Conservation (phyloP, 2,797 vertebrate species). For the Salarias fasciatus region DNA sequence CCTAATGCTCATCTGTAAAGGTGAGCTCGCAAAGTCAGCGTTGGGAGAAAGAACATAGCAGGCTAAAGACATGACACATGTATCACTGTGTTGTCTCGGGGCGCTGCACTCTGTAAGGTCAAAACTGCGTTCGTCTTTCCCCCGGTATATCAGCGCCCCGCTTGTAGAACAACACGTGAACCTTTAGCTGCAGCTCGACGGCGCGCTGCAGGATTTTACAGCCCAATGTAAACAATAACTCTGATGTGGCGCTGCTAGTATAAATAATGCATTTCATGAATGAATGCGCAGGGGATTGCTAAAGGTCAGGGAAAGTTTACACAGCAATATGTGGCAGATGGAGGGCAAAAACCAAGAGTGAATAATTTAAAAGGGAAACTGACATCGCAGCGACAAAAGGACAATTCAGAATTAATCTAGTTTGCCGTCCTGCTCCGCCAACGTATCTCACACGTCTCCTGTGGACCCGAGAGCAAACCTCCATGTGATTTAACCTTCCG, state of each 20-base stretch:
- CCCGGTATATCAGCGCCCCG: conserved; percentile 22
- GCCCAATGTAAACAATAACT: conserved; percentile 72
- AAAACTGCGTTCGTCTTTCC: conserved; percentile 23
- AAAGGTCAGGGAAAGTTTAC: conserved; percentile 80
- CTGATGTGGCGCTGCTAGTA: conserved; percentile 56
- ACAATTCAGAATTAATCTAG: conserved; percentile 65
- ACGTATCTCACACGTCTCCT: conserved; percentile 29
- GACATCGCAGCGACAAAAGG: conserved; percentile 63
- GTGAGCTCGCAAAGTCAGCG: too few relatives aligned
- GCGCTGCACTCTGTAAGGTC: too few relatives aligned
- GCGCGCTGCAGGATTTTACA: conserved; percentile 53
- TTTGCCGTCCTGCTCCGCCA: conserved; percentile 54
- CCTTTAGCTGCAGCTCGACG: conserved; percentile 39
- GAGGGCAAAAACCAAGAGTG: conserved; percentile 63
- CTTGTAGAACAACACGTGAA: conserved; percentile 33
- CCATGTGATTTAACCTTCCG: conserved; percentile 55
- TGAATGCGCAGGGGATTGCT: conserved; percentile 60
- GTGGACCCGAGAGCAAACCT: conserved; percentile 37
- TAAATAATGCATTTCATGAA: conserved; percentile 79
- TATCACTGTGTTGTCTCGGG: too few relatives aligned
- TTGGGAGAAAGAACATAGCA: too few relatives aligned
- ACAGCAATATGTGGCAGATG: conserved; percentile 71
- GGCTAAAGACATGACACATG: too few relatives aligned
- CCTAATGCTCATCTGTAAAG: too few relatives aligned
- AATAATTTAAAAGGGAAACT: conserved; percentile 71